These are phyloP conservation scores for Mus pahari DNA, from an alignment of 2,113 vertebrate genomes.

Conservation along the genomic window DNA sequence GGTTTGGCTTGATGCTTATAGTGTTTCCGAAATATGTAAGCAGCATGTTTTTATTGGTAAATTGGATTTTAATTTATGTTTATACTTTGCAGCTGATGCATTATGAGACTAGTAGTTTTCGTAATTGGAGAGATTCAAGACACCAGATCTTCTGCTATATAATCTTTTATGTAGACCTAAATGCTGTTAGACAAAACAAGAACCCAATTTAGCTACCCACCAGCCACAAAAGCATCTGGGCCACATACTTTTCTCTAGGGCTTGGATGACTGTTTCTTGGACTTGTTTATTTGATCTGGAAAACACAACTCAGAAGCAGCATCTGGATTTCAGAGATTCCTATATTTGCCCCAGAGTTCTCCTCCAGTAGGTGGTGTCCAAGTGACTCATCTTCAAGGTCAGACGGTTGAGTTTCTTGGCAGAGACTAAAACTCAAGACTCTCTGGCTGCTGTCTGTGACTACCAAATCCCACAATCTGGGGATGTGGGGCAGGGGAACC, in stretches of 20 bases:
- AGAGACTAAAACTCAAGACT: constrained; percentile 78
- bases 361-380: constrained; percentile 78
- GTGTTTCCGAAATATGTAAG: constrained; percentile 53
- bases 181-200: constrained; percentile 81
- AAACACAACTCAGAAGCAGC: constrained; percentile 76
- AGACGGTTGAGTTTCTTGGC: constrained; percentile 64
- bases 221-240: constrained; percentile 74
- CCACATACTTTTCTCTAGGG: constrained; percentile 73
- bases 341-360: constrained; percentile 79
- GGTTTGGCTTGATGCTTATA: constrained; percentile 35
- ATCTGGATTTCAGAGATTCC: constrained; percentile 76
- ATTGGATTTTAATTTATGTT: constrained; percentile 79
- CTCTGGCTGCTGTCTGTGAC: constrained; percentile 60
- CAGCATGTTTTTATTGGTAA: constrained; percentile 67
- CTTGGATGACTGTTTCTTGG: constrained; percentile 60
- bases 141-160: constrained; percentile 71
- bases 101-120: constrained; percentile 75
- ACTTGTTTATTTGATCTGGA: constrained; percentile 81
- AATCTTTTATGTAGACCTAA: constrained; percentile 73
- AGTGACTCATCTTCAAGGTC: constrained; percentile 76
- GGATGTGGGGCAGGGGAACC: constrained; percentile 68
- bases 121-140: constrained; percentile 71
- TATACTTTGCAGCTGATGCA: constrained; percentile 65
- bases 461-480: constrained; percentile 74
- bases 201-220: constrained; percentile 76